Conservation (phyloP, 2,888 invertebrate species). For the Diploptera punctata region DNA sequence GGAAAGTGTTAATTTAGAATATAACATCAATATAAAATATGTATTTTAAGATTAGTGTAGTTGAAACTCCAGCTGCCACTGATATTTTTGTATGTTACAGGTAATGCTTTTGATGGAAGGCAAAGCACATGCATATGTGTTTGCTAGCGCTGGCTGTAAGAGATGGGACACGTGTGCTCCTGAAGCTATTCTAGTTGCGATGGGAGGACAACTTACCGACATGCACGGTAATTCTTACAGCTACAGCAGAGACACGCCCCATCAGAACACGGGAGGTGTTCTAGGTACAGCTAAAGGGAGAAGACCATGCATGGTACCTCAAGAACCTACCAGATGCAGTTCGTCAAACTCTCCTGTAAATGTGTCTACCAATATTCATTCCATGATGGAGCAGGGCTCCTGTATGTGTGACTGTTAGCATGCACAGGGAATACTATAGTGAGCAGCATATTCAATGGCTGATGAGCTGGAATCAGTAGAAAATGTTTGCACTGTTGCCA, state of each 20-base stretch:
- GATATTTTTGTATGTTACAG: too few species aligned
- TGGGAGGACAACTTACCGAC: conserved; percentile 91
- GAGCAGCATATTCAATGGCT: too few species aligned
- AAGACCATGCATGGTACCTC: conserved; percentile 76
- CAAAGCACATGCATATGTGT: conserved; percentile 94
- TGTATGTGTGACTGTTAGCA: too few species aligned
- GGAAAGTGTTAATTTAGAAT: too few species aligned
- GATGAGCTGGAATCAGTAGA: too few species aligned
- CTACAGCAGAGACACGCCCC: conserved; percentile 67
- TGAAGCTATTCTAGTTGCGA: conserved; percentile 88
- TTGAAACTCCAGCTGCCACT: too few species aligned
- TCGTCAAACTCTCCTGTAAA: conserved; percentile 53
- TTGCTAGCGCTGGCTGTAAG: conserved; percentile 94
- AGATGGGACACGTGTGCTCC: conserved; percentile 99
- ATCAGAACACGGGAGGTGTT: conserved; percentile 83
- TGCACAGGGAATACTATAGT: too few species aligned
- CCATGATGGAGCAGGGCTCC: too few species aligned
- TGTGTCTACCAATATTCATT: background rate
- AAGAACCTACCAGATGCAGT: conserved; percentile 75
- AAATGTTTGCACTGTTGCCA: too few species aligned
- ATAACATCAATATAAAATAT: too few species aligned
- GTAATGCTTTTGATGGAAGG: conserved; percentile 92
- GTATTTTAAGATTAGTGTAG: too few species aligned
- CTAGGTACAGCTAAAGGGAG: conserved; percentile 83
- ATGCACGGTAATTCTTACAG: conserved; percentile 77